These are phyloP conservation scores for Boleophthalmus pectinirostris DNA, from an alignment of 2,113 vertebrate species.

Conservation along the genomic window DNA sequence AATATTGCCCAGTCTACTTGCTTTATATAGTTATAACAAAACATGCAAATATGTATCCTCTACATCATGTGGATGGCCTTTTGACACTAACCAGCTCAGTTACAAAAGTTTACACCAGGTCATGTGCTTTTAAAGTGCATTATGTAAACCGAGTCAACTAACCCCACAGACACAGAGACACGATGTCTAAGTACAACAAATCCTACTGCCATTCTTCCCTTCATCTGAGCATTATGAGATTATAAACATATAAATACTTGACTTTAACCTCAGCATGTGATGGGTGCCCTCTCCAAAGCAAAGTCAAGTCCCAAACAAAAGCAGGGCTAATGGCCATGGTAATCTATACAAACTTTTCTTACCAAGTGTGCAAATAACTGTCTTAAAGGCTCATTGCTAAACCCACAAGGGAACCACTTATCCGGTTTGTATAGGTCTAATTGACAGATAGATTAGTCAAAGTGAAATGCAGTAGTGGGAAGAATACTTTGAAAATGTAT, in stretches of 20 bases:
- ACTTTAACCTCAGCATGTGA: neutral
- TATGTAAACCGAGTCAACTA: neutral
- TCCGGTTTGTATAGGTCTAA: neutral
- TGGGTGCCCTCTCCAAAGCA: neutral
- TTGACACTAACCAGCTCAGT: neutral
- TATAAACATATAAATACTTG: neutral
- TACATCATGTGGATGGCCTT: neutral
- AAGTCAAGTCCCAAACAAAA: neutral
- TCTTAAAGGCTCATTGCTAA: neutral
- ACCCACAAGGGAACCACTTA: neutral
- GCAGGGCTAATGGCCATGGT: neutral
- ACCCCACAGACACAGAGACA: neutral
- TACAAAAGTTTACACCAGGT: neutral
- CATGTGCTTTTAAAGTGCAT: neutral
- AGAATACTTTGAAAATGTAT: too few relatives aligned
- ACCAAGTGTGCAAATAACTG: neutral
- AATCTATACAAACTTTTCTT: neutral
- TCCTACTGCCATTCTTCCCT: neutral
- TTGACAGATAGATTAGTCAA: neutral
- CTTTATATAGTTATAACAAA: neutral
- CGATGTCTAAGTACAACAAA: neutral
- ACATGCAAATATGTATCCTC: neutral
- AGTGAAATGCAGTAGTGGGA: neutral
- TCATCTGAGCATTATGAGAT: conserved; percentile 2
- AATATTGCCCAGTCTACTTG: too few relatives aligned